A percentile compares a stretch with the other conserved stretches of the same genome.
phyloP scores from a whole-genome alignment of 2,888 invertebrate genomes.

The Phragmatobia fuliginosa region DNA sequence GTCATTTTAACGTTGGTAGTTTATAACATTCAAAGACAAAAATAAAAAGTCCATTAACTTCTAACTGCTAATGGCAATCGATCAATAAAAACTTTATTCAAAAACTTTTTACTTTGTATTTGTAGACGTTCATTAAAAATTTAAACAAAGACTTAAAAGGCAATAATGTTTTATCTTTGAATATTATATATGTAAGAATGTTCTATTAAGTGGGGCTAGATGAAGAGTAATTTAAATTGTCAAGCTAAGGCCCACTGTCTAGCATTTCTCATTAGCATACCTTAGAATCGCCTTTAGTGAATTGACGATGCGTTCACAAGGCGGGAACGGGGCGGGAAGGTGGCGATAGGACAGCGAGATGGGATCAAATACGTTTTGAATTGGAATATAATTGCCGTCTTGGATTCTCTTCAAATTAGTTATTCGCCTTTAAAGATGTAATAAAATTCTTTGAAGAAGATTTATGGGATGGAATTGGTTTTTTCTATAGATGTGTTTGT shows the following conservation, averaged over 20 bases:
- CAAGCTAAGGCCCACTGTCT: slow-evolving; percentile 16
- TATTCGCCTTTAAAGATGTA: slow-evolving; percentile 15
- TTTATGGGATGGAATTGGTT: background rate
- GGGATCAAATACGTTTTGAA: slow-evolving; percentile 21
- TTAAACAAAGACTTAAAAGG: too few relatives aligned
- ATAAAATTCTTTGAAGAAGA: background rate
- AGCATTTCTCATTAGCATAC: slow-evolving; percentile 45
- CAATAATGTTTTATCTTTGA: too few relatives aligned
- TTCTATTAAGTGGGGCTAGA: slow-evolving; percentile 17
- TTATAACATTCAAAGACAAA: too few relatives aligned
- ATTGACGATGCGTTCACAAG: slow-evolving; percentile 35
- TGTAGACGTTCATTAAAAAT: too few relatives aligned
- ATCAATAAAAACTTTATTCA: too few relatives aligned
- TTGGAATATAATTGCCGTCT: slow-evolving; percentile 36
- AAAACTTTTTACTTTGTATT: too few relatives aligned
- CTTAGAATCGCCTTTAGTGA: slow-evolving; percentile 46
- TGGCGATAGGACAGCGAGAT: slow-evolving; percentile 15
- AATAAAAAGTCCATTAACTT: too few relatives aligned
- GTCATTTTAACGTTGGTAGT: too few relatives aligned
- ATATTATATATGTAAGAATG: slow-evolving; percentile 17
- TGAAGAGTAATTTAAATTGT: slow-evolving; percentile 20
- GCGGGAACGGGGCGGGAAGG: slow-evolving; percentile 10
- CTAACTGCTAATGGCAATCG: too few relatives aligned
- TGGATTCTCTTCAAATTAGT: slow-evolving; percentile 32
- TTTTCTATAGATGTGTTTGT: background rate